Base-by-base conservation (phyloP, 1,140 invertebrate species). In the Cydia pomonella region DNA sequence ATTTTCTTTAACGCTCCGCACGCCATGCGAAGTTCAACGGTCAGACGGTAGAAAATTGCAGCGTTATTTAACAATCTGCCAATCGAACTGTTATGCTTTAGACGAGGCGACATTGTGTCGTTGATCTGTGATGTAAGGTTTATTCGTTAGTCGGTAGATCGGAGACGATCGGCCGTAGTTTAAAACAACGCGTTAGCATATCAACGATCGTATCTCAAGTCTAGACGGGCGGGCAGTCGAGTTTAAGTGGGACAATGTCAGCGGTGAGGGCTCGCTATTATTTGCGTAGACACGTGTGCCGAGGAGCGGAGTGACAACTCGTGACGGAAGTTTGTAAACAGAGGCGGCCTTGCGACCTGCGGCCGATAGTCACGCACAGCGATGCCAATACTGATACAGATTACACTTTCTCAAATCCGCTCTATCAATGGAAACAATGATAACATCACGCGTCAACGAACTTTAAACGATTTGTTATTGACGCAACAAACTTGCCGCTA, bases 321-420 rank as follows among this genome's bases (percentile, higher is more conserved):
- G 85, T 84, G 86, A 86, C 88, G 89, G 89, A 89, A 91, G 88
- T 92, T 91, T 91, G 89, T 91, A 91, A 92, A 92, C 91, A 92
- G 75, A 76, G 84, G 71, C 88, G 89, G 87, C 90, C 90, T 91
- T 89, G 90, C 79, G 79, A 72, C 77, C 75, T 81, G 79, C 82
- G 80, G 75, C 77, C 77, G 79, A 74, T 66, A 74, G 82, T 86
- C 86, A 87, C 88, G 84, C 86, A 85, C 83, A 82, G 82, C 83
- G 82, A 85, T 83, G 87, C 83, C 84, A 80, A 86, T 74, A 84
- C 82, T 71, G 69, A 76, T 50, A 73, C 72, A 73, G 64, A 73
- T 73, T 75, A 74, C 53, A 50, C 59, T 64, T 83, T 85, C 82
- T 80, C 84, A 80, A 79, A 82, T 73, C 73, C 78, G 76, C 79